Conservation (phyloP, 2,113 vertebrate genomes). For the Xenus cinereus region DNA sequence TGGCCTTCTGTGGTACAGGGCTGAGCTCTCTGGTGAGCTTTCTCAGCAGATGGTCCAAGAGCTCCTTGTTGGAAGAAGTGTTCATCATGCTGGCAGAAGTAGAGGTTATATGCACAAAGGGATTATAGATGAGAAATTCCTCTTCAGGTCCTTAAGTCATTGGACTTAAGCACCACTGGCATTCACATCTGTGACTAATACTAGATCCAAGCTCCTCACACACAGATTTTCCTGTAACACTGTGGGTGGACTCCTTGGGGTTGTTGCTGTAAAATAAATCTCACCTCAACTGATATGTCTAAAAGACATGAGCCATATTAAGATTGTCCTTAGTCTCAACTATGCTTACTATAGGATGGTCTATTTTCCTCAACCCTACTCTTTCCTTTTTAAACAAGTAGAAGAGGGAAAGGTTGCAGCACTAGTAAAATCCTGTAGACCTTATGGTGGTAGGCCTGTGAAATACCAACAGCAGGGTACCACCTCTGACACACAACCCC, state of each 20-base stretch:
- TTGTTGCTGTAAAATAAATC: not conserved
- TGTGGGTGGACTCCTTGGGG: not conserved
- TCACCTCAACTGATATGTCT: not conserved
- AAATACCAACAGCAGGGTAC: not conserved
- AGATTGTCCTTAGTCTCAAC: not conserved
- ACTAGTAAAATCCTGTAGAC: not conserved
- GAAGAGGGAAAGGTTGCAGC: not conserved
- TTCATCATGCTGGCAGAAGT: not conserved
- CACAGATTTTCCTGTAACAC: not conserved
- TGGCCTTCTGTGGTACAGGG: not conserved
- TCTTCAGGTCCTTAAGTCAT: not conserved
- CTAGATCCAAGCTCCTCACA: not conserved
- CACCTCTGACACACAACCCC: not conserved
- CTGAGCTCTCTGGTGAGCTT: not conserved
- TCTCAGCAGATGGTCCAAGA: not conserved
- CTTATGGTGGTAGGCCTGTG: accelerated
- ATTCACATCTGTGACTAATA: not conserved
- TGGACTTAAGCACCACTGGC: not conserved
- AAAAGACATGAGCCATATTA: not conserved
- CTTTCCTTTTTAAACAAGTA: not conserved
- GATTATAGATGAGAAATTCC: not conserved
- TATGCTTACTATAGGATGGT: not conserved
- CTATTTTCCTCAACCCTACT: not conserved
- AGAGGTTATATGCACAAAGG: not conserved
- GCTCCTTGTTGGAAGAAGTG: not conserved